Evolutionary conservation across 2,888 invertebrate genomes (phyloP).

Genomic region (Lithophane semibrunnea): DNA sequence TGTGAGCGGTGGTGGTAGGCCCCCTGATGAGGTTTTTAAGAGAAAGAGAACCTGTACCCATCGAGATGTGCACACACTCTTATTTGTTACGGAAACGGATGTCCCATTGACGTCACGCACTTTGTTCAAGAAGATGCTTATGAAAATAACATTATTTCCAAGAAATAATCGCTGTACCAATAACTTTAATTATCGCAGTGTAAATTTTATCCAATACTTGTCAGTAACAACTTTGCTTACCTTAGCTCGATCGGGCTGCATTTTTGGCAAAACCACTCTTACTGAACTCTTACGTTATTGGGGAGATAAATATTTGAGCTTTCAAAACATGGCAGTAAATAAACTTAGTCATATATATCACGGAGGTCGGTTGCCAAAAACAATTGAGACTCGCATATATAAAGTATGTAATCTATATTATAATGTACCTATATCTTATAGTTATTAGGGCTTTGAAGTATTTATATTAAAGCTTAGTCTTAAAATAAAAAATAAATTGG

Average conservation of each 20-base stretch:
- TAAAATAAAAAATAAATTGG: too few species aligned
- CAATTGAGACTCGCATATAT: constrained; percentile 13
- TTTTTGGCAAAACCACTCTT: not conserved
- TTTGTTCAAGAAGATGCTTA: not conserved
- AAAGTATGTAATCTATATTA: too few species aligned
- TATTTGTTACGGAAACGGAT: not conserved
- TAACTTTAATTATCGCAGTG: not conserved
- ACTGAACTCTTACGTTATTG: too few species aligned
- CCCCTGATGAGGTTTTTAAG: not conserved
- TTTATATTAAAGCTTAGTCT: not conserved
- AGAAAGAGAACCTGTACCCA: too few species aligned
- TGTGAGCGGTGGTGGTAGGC: too few species aligned
- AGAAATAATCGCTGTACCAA: not conserved
- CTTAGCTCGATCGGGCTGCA: not conserved
- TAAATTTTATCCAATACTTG: not conserved
- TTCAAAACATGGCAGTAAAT: constrained; percentile 17
- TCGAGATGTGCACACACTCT: not conserved
- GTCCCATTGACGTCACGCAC: not conserved
- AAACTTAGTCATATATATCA: constrained; percentile 14
- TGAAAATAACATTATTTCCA: not conserved
- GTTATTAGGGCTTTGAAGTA: not conserved
- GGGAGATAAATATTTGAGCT: not conserved
- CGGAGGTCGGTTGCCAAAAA: constrained; percentile 22
- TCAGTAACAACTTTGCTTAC: not conserved
- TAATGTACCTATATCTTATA: not conserved